Percentiles rank a stretch among this genome's conserved stretches.
Conservation (phyloP, 2,888 invertebrate species). For the Clistopyga incitator region DNA sequence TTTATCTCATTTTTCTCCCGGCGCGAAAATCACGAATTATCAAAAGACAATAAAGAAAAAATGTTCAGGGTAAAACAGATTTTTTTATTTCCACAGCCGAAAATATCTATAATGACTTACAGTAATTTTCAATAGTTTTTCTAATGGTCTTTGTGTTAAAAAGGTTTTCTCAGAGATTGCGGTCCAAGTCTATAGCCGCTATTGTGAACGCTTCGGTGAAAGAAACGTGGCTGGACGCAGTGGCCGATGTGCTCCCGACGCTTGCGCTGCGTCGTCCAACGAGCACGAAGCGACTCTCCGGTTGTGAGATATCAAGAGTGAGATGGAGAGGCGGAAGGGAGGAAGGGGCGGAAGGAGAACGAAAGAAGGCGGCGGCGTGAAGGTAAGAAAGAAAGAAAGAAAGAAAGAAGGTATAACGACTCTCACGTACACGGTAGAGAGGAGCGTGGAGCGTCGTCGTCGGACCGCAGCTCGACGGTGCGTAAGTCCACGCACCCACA, state of each 20-base stretch:
- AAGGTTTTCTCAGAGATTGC: neutral
- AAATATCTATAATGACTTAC: neutral
- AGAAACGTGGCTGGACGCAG: neutral
- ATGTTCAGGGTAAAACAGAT: neutral
- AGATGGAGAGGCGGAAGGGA: slow-evolving; percentile 37
- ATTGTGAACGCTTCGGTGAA: neutral
- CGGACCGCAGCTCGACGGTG: slow-evolving; percentile 27
- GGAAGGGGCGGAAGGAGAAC: slow-evolving; percentile 16
- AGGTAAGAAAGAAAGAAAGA: slow-evolving; percentile 39
- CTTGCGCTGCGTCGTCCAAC: slow-evolving; percentile 24
- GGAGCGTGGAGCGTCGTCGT: slow-evolving; percentile 22
- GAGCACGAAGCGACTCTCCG: slow-evolving; percentile 10
- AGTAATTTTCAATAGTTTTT: neutral
- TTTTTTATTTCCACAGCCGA: neutral
- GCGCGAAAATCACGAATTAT: no score
- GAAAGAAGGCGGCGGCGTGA: slow-evolving; percentile 6
- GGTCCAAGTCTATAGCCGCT: neutral
- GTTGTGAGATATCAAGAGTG: slow-evolving; percentile 58
- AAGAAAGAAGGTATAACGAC: slow-evolving; percentile 49
- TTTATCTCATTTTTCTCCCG: no score
- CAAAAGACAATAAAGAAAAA: neutral
- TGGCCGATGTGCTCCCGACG: neutral
- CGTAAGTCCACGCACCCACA: slow-evolving; percentile 57
- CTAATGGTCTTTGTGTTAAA: neutral
- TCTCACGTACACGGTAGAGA: slow-evolving; percentile 53